Conservation (phyloP, 2,797 vertebrate genomes). For the Lacerta bilineata region DNA sequence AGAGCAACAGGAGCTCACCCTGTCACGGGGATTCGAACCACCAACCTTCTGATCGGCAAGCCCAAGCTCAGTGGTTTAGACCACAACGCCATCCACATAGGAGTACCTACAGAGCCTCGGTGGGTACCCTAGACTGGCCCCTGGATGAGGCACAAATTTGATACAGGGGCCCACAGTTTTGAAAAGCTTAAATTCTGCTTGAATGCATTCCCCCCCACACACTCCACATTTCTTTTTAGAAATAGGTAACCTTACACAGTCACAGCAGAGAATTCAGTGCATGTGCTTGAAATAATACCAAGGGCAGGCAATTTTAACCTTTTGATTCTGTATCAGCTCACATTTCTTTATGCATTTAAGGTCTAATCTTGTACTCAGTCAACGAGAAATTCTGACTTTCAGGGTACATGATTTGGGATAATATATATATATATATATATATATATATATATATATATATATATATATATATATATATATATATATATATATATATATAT, state of each 20-base stretch:
- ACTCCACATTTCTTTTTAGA: not conserved
- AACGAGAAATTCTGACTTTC: not conserved
- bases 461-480: no score
- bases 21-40: rapidly evolving
- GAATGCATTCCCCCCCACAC: not conserved
- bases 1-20: no score
- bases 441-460: no score
- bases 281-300: slow-evolving; percentile 4
- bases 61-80: no score
- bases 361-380: not conserved
- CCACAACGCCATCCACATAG: no score
- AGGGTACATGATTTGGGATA: not conserved
- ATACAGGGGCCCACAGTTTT: not conserved
- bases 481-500: no score
- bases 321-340: slow-evolving; percentile 8
- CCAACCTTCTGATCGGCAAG: no score
- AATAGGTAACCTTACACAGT: not conserved
- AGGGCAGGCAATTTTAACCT: not conserved
- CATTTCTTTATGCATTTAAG: not conserved
- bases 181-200: not conserved
- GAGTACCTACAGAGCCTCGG: not conserved
- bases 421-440: no score
- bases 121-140: not conserved
- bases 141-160: not conserved
- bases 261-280: not conserved